Evolutionary conservation across 1,140 invertebrate species (phyloP).

Genomic region (Diachasma alloeum): DNA sequence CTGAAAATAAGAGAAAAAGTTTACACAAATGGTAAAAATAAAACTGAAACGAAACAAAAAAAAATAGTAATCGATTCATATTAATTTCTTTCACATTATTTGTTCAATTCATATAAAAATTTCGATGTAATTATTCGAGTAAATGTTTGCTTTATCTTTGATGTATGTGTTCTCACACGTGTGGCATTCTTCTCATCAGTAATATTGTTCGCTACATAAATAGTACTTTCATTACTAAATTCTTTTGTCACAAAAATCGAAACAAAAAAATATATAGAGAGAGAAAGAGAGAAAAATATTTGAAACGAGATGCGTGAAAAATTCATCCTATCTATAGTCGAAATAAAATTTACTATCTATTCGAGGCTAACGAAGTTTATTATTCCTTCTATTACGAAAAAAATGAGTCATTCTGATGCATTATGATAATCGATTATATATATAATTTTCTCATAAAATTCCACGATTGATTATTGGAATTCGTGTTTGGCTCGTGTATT

Average conservation of each 20-base stretch:
- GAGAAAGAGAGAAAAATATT: conserved; percentile 26
- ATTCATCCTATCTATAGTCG: conserved; percentile 40
- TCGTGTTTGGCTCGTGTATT: neutral
- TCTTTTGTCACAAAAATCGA: conserved; percentile 8
- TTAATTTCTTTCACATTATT: neutral
- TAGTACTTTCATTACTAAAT: conserved; percentile 21
- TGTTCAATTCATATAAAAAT: conserved; percentile 18
- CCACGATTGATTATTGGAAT: neutral
- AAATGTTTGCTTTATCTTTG: conserved; percentile 18
- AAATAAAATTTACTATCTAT: conserved; percentile 27
- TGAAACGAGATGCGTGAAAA: neutral
- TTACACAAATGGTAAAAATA: conserved; percentile 10
- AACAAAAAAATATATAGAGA: conserved; percentile 22
- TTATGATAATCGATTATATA: neutral
- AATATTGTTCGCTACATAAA: conserved; percentile 19
- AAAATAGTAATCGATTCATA: neutral
- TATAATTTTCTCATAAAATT: neutral
- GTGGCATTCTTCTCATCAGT: neutral
- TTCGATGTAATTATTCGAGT: conserved; percentile 29
- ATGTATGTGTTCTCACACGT: neutral
- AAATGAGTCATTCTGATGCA: conserved; percentile 10
- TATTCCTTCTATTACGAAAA: conserved; percentile 13
- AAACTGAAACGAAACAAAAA: neutral
- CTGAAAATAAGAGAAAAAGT: neutral
- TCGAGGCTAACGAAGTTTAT: conserved; percentile 21